phyloP scores from a whole-genome alignment of 2,113 vertebrate genomes.

The Sphyrna mokarran region DNA sequence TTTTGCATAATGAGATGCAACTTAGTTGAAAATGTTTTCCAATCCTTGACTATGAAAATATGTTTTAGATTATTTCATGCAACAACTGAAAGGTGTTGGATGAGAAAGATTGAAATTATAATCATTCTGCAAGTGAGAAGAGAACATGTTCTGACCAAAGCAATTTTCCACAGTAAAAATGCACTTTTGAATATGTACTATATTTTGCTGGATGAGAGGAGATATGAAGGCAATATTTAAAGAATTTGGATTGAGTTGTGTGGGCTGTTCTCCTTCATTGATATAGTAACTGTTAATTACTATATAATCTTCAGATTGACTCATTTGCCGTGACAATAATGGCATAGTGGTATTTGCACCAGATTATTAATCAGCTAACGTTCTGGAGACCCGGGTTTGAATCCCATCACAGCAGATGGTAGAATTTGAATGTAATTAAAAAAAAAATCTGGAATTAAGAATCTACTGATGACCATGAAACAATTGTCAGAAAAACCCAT shows the following conservation, averaged over 20 bases:
- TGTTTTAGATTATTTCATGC: background rate
- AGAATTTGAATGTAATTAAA: too few species aligned
- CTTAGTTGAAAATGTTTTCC: background rate
- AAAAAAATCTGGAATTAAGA: too few species aligned
- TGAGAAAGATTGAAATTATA: background rate
- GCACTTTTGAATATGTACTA: background rate
- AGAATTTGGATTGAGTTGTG: background rate
- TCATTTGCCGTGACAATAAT: background rate
- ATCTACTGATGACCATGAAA: too few species aligned
- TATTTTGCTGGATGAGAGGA: background rate
- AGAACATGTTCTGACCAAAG: background rate
- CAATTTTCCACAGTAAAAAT: background rate
- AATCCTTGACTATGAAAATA: background rate
- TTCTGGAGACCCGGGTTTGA: too few species aligned
- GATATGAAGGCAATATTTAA: background rate
- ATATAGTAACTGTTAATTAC: background rate
- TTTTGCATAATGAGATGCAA: background rate
- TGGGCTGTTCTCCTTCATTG: background rate
- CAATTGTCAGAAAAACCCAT: too few species aligned
- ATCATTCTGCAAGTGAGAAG: background rate
- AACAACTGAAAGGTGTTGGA: background rate
- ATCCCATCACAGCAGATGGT: too few species aligned
- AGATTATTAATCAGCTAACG: too few species aligned
- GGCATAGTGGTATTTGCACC: too few species aligned
- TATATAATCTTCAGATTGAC: background rate